These are phyloP conservation scores for Spinus pinus DNA, from an alignment of 2,797 vertebrate genomes.

Conservation along the genomic window DNA sequence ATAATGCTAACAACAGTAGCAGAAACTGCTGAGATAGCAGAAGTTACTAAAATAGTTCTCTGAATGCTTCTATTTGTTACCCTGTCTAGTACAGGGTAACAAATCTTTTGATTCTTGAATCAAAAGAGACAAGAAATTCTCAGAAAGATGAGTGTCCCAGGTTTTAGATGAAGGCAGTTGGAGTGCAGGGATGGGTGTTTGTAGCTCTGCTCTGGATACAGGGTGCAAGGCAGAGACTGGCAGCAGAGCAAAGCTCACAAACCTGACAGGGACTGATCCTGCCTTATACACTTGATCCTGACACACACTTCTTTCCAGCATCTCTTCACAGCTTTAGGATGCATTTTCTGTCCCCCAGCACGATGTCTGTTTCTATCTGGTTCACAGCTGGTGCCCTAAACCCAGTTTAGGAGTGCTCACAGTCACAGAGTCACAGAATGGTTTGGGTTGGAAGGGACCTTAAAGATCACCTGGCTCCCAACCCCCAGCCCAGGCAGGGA, in stretches of 20 bases:
- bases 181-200: neutral
- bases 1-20: neutral
- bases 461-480: accelerated
- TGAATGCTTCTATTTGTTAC: neutral
- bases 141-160: neutral
- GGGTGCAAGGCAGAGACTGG: neutral
- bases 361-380: neutral
- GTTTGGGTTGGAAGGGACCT: neutral
- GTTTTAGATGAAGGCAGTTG: neutral
- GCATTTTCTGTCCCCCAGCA: neutral
- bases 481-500: neutral
- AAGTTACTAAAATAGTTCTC: neutral
- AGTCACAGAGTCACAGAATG: neutral
- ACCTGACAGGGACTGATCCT: neutral
- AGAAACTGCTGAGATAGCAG: neutral
- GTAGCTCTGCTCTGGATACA: neutral
- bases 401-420: neutral
- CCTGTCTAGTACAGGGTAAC: neutral
- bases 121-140: neutral
- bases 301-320: neutral
- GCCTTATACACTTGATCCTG: neutral
- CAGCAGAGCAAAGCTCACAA: neutral
- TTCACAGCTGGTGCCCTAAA: neutral
- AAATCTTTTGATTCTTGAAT: neutral
- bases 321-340: neutral